phyloP scores from a whole-genome alignment of 53 echinoderm and acorn worm species.

The Temnopleurus reevesii region DNA sequence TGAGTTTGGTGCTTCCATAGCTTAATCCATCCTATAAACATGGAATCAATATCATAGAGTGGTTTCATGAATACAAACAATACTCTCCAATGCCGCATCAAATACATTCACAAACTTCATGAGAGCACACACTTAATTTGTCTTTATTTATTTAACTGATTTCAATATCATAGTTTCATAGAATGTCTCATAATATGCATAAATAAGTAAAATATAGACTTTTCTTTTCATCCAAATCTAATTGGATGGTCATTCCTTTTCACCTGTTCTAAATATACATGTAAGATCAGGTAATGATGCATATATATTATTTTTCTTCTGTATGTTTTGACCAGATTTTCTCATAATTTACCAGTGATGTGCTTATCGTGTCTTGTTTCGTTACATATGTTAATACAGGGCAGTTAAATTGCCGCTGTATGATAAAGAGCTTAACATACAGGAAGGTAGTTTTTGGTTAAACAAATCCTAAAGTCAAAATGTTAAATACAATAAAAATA shows the following conservation, averaged over 20 bases:
- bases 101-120: neutral
- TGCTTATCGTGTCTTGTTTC: neutral
- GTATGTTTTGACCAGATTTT: neutral
- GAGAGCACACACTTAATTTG: neutral
- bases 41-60: neutral
- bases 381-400: neutral
- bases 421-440: neutral
- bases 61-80: neutral
- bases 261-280: neutral
- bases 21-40: neutral
- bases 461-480: neutral
- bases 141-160: neutral
- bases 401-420: neutral
- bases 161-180: neutral
- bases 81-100: neutral
- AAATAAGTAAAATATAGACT: slow-evolving; percentile 30
- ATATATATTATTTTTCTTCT: slow-evolving; percentile 38
- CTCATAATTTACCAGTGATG: neutral
- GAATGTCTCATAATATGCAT: slow-evolving; percentile 59
- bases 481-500: neutral
- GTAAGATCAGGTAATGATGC: slow-evolving; percentile 21
- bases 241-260: neutral
- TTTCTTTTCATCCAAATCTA: neutral
- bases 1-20: no score
- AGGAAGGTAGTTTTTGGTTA: neutral